Evolutionary conservation across 2,888 invertebrate species (phyloP).

Genomic region (Stenodera caucasica): DNA sequence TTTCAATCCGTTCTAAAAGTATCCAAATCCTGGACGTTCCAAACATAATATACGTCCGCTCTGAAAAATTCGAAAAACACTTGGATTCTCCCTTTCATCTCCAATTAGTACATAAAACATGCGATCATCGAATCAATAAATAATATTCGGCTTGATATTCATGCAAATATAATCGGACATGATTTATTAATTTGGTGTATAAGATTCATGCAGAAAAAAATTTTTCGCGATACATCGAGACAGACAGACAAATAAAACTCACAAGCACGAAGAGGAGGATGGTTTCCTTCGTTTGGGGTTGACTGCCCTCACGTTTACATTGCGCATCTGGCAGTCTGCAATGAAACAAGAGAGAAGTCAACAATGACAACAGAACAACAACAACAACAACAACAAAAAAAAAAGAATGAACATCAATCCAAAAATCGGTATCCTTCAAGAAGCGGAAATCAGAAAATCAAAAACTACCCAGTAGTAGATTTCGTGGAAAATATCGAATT

Average conservation of each 20-base stretch:
- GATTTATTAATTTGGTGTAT: conserved; percentile 15
- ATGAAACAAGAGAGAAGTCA: conserved; percentile 68
- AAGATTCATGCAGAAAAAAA: conserved; percentile 23
- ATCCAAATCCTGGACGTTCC: conserved; percentile 21
- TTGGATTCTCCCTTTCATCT: no score
- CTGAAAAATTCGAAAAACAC: not conserved
- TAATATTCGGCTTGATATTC: conserved; percentile 12
- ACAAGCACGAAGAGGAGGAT: conserved; percentile 69
- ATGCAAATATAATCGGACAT: conserved; percentile 14
- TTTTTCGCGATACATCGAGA: conserved; percentile 44
- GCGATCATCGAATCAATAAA: conserved; percentile 18
- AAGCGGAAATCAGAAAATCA: not conserved
- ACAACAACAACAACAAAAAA: conserved; percentile 31
- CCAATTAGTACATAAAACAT: conserved; percentile 22
- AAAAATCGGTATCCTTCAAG: not conserved
- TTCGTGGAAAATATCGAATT: not conserved
- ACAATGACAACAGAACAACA: conserved; percentile 44
- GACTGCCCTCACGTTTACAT: conserved; percentile 74
- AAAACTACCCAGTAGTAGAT: not conserved
- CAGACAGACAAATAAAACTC: conserved; percentile 60
- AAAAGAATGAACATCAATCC: conserved; percentile 16
- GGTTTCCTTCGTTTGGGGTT: conserved; percentile 69
- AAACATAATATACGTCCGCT: conserved; percentile 21
- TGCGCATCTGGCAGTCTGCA: conserved; percentile 76
- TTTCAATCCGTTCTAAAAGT: conserved; percentile 8